Evolutionary conservation across 2,797 vertebrate species (phyloP), one percentile per base, ranked within the genome.

Genomic region (Dallia pectoralis): DNA sequence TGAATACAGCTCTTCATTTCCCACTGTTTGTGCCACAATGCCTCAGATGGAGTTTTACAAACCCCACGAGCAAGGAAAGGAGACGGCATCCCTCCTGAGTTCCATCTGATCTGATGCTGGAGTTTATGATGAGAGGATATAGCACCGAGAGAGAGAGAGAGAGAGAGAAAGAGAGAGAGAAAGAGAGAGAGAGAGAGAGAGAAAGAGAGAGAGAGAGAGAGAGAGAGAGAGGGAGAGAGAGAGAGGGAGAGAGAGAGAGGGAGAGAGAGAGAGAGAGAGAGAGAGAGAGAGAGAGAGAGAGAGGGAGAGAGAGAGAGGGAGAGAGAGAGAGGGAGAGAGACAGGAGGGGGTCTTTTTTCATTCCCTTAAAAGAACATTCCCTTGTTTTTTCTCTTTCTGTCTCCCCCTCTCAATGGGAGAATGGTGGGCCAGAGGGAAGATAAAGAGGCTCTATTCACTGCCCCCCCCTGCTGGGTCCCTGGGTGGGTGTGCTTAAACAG

Each of bases 401-500:
- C 87, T 90, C 94, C 95, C 91, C 92, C 87, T 86, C 89, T 91
- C 77, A 76, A 87, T 86, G 81, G 79, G 85, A 91, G 89, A 93
- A 93, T 89, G 81, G 89, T 62, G 71, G 71, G 30, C 11, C 80
- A 87, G 89, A 86, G 74, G 77, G 79, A 85, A 88, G 89, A 93
- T 92, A 92, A 93, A 93, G 90, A 89, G 84, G 81, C 73, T 87
- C 92, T 91, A 91, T 93, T 94, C 91, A 93, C 82, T 68, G 82
- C 87, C 89, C 84, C 86, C 86, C 75, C 33, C 71, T 86, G 91
- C 88, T 90, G 87, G 87, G 88, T 92, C 89, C 88, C 79, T 89
- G 89, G 89, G 90, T 89, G 88, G 86, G 87, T 90, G 89, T 79
- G 89, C 91, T 93, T 93, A 93, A 93, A 93, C 92, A 94, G 91